Base-by-base conservation (phyloP, 1,140 invertebrate genomes). In the Eciton burchellii region DNA sequence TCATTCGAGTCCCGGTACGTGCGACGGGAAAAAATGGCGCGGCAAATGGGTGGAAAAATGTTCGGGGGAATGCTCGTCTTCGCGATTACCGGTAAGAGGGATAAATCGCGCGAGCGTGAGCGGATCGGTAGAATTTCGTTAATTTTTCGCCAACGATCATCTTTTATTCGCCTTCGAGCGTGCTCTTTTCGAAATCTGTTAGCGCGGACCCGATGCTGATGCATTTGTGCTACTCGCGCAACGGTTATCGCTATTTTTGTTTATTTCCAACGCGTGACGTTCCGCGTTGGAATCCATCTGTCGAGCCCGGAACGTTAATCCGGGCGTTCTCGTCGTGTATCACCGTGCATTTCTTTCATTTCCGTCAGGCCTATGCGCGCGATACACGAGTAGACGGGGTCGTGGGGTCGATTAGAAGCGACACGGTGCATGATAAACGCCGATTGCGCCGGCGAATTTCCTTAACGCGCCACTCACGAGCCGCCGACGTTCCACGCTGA, bases 41-140 rank as follows among this genome's bases (percentile, higher is more conserved):
- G 63, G 63, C 62, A 62, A 83, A 81, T 83, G 29, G 60, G 65
- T 35, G 70, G 66, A 84, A 87, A 77, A 73, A 52, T 62, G 73
- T 19, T 11, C 29, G 77, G 68, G 66, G 68, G 74, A 87, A 86
- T 87, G 73, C 73, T 43, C 52, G 84, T 81, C 74, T 84, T 81
- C n/a, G 79, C 60, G 79, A 81, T 87, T 87, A 81, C 56, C 35
- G 54, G 43, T 86, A 82, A 86, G 66, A 81, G 82, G 79, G 71
- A 85, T 85, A 84, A 85, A 85, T 85, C 68, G 59, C 19, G 21
- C 24, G 16, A 26, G 43, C 26, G 57, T 43, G 11, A 41, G 45
- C 26, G 29, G 45, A 52, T 68, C 35, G 74, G 12, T 70, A 35
- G 63, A 70, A 43, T 68, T 70, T 49, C 49, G 52, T 57, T 70